A percentile compares a stretch with the other conserved stretches of the same genome.
Conservation (phyloP, 2,888 invertebrate species). For the Dryadula phaetusa region DNA sequence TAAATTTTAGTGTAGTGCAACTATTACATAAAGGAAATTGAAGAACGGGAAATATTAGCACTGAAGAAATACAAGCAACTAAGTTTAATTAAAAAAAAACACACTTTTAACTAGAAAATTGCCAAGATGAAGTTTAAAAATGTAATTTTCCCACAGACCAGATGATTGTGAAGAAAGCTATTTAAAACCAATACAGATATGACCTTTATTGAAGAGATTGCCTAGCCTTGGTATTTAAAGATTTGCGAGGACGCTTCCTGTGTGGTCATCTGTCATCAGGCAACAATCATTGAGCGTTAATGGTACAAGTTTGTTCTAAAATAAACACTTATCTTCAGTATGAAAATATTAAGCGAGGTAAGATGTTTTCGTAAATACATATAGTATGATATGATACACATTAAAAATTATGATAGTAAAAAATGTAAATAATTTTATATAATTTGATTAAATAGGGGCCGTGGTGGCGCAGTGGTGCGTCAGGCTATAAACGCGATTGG, state of each 20-base stretch:
- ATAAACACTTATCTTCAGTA: constrained; percentile 2
- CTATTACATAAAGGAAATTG: too few relatives aligned
- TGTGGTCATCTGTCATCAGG: constrained; percentile 24
- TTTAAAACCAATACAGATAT: neutral
- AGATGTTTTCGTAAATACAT: constrained; percentile 1
- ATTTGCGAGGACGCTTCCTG: constrained; percentile 27
- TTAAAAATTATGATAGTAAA: too few relatives aligned
- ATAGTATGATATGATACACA: neutral
- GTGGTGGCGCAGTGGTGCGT: too few relatives aligned
- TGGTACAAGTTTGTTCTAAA: constrained; percentile 3
- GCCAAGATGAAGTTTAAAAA: neutral
- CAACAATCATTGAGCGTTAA: constrained; percentile 18
- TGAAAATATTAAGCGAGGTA: neutral
- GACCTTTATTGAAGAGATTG: constrained; percentile 30
- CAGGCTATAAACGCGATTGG: too few relatives aligned
- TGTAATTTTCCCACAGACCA: neutral
- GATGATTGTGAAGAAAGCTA: neutral
- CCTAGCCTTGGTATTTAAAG: constrained; percentile 34
- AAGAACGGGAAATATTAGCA: too few relatives aligned
- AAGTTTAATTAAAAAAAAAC: too few relatives aligned
- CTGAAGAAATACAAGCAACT: too few relatives aligned
- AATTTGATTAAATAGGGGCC: too few relatives aligned
- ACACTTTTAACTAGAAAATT: neutral
- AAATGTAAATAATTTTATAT: too few relatives aligned
- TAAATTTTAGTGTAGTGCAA: too few relatives aligned